Evolutionary conservation across 2,113 vertebrate genomes (phyloP).

Genomic region (Pterocles gutturalis): DNA sequence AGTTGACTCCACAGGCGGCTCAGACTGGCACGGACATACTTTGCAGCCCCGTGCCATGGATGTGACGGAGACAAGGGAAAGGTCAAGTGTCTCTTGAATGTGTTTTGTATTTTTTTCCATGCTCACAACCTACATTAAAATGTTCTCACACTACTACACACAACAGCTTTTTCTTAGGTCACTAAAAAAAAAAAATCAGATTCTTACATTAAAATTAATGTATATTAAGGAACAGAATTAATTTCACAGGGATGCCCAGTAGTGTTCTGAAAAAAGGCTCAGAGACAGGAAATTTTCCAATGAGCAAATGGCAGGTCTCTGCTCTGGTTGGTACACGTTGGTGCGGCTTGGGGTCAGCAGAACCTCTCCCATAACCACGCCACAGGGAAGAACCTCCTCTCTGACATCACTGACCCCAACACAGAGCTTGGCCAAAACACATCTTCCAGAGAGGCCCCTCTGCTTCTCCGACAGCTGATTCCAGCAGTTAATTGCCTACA

Average conservation of each 20-base stretch:
- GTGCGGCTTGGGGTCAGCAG: neutral
- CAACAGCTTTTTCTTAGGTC: neutral
- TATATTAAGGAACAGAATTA: neutral
- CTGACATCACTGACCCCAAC: neutral
- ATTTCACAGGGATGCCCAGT: neutral
- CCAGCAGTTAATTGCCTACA: neutral
- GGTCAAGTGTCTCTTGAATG: neutral
- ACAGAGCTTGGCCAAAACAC: neutral
- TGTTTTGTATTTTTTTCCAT: accelerated
- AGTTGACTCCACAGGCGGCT: neutral
- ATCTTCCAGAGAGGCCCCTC: neutral
- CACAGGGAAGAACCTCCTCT: neutral
- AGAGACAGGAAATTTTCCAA: neutral
- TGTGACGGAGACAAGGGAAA: accelerated
- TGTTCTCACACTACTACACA: neutral
- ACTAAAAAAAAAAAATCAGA: neutral
- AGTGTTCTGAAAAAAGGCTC: neutral
- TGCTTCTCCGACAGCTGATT: accelerated
- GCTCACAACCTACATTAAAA: neutral
- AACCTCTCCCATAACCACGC: accelerated
- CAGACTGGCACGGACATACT: accelerated
- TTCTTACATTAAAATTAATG: neutral
- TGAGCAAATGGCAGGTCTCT: accelerated
- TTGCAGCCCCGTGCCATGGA: neutral
- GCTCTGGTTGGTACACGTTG: accelerated